These are phyloP conservation scores for Pungitius pungitius DNA, from an alignment of 2,113 vertebrate genomes.

Conservation along the genomic window DNA sequence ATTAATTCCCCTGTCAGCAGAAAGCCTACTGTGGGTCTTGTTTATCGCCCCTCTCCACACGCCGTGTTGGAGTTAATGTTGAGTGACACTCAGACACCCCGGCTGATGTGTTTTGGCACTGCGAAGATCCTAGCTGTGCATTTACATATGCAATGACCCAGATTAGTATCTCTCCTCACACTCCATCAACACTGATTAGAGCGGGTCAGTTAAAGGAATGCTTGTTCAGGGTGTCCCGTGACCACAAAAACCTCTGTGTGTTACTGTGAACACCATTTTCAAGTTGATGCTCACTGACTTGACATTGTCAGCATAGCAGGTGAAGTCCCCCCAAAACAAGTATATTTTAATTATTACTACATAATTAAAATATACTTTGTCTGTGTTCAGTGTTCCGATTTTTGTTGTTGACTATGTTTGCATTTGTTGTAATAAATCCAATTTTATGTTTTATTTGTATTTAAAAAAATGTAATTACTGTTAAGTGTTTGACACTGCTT, in stretches of 20 bases:
- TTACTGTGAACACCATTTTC: slow-evolving; percentile 10
- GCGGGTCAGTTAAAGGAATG: slow-evolving; percentile 57
- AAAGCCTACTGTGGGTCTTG: slow-evolving; percentile 42
- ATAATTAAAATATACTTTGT: too few species aligned
- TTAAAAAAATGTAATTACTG: too few species aligned
- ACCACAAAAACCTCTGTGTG: slow-evolving; percentile 44
- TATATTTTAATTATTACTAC: not conserved
- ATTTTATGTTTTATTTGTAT: too few species aligned
- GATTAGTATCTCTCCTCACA: slow-evolving; percentile 87
- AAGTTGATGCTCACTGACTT: slow-evolving; percentile 38
- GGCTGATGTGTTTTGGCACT: slow-evolving; percentile 82
- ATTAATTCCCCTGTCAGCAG: slow-evolving; percentile 37
- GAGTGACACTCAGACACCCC: slow-evolving; percentile 81
- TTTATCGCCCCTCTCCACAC: slow-evolving; percentile 52
- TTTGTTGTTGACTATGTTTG: too few species aligned
- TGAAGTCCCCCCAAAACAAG: slow-evolving; percentile 24
- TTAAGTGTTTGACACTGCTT: too few species aligned
- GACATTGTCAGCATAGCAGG: slow-evolving; percentile 42
- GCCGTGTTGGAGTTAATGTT: slow-evolving; percentile 75
- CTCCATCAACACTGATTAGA: slow-evolving; percentile 87
- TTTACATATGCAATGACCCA: slow-evolving; percentile 93
- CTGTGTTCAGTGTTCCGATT: too few species aligned
- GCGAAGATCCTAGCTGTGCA: slow-evolving; percentile 86
- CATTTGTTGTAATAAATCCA: too few species aligned
- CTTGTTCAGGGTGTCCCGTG: slow-evolving; percentile 39